Evolutionary conservation across 2,888 invertebrate species (phyloP), one percentile per base, ranked within the genome.

Genomic region (Pseudeuparius sepicola): DNA sequence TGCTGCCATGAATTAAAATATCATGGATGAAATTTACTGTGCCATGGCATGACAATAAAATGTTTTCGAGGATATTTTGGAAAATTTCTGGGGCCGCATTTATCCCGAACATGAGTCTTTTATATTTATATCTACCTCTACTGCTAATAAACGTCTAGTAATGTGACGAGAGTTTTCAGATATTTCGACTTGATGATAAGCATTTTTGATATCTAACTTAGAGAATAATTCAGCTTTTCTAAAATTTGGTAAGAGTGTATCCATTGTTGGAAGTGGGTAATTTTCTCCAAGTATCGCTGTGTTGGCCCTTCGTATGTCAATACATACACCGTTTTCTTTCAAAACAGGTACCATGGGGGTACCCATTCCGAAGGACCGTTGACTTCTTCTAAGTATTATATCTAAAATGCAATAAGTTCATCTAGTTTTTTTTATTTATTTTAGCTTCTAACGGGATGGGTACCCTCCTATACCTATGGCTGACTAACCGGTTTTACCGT

Each of bases 401-500:
- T 48, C 49, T 10, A 15, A 12, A 4, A n/a, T n/a, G 43, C 31
- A 9, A 49, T 7, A 6, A 52, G 31, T 29, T 49, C 39, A 5
- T 46, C 20, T 6, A 54, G 31, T n/a, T n/a, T 28, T 45, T 42
- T 12, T 39, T 30, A 10, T 48, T 31, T 14, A 49, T 25, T 34
- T 40, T 41, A 6, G 39, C 35, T 28, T 47, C 40, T 15, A 57
- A 34, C 4, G 54, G 49, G 23, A 51, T 45, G n/a, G 57, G 57
- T 11, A 55, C 33, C 18, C 55, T 37, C 15, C 55, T 39, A 33
- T n/a, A n/a, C n/a, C n/a, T 50, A 39, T 26, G 53, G 53, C 40
- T 56, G 56, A 14, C 40, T 38, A 15, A 56, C 45, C 15, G 57
- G 54, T 24, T 41, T 47, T 4, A 47, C 27, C 7, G 34, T n/a